Evolutionary conservation across 2,888 invertebrate species (phyloP).

Genomic region (Anorthoa munda): DNA sequence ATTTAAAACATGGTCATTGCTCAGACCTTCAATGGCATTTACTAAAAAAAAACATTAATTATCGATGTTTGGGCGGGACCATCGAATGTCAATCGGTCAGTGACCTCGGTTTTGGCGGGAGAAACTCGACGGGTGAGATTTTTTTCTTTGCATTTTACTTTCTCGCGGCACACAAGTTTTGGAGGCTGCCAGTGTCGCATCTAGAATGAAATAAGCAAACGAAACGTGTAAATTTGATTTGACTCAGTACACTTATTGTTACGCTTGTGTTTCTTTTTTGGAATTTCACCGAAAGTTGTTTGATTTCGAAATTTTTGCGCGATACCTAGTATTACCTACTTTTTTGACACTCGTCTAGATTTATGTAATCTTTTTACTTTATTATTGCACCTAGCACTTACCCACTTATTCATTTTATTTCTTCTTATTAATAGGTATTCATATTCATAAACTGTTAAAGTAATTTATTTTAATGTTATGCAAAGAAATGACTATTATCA

Average conservation of each 20-base stretch:
- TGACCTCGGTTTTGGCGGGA: slow-evolving; percentile 89
- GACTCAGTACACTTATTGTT: slow-evolving; percentile 47
- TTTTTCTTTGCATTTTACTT: slow-evolving; percentile 88
- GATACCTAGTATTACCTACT: not conserved
- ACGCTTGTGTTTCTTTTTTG: slow-evolving; percentile 23
- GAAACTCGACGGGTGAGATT: slow-evolving; percentile 86
- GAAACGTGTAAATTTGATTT: slow-evolving; percentile 66
- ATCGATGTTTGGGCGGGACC: slow-evolving; percentile 73
- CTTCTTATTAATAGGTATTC: not conserved
- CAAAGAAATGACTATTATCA: not conserved
- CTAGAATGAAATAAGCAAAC: slow-evolving; percentile 60
- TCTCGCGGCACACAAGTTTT: slow-evolving; percentile 77
- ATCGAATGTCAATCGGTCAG: slow-evolving; percentile 89
- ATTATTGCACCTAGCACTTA: not conserved
- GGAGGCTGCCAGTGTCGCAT: slow-evolving; percentile 64
- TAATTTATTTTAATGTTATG: slow-evolving; percentile 4
- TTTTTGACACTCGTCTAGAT: slow-evolving; percentile 1
- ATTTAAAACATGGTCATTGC: slow-evolving; percentile 3
- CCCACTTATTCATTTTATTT: not conserved
- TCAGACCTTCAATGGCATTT: slow-evolving; percentile 19
- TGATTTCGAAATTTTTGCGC: slow-evolving; percentile 21
- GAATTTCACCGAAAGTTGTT: slow-evolving; percentile 36
- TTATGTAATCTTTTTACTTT: not conserved
- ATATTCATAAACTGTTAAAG: too few species aligned
- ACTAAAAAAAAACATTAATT: slow-evolving; percentile 32